These are phyloP conservation scores for Typhlomys cinereus DNA, from an alignment of 2,113 vertebrate species.

Conservation along the genomic window DNA sequence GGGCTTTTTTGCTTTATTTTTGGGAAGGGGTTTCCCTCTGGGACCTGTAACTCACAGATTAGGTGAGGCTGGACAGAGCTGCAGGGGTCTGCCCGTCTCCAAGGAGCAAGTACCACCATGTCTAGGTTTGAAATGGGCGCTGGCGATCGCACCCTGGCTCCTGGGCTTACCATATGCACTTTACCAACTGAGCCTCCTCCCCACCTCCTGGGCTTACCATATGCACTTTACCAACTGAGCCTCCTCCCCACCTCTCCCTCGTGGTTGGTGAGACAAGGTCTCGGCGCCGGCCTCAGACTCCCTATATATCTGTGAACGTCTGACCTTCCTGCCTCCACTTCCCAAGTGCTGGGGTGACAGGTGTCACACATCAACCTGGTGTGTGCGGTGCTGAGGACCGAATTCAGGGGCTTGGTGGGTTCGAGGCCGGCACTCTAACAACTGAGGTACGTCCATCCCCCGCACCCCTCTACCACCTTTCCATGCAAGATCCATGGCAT, in stretches of 20 bases:
- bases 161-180: not conserved
- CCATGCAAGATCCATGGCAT: not conserved
- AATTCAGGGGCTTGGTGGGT: not conserved
- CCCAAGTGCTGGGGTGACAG: not conserved
- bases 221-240: not conserved
- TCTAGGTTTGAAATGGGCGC: not conserved
- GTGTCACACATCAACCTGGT: not conserved
- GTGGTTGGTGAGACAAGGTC: too few species aligned
- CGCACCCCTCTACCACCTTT: not conserved
- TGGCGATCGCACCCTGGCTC: not conserved
- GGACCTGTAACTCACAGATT: not conserved
- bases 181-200: not conserved
- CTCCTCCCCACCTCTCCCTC: too few species aligned
- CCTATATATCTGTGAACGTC: not conserved
- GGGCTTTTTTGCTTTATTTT: not conserved
- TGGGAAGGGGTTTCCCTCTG: not conserved
- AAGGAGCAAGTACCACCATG: not conserved
- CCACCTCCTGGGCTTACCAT: too few species aligned
- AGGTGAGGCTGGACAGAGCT: not conserved
- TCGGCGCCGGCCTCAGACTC: not conserved
- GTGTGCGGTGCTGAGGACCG: not conserved
- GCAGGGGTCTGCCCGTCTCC: not conserved
- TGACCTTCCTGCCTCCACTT: not conserved
- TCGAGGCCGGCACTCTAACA: not conserved
- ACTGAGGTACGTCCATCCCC: too few species aligned